Base-by-base conservation (phyloP, 2,888 invertebrate species). In the Polia nebulosa region DNA sequence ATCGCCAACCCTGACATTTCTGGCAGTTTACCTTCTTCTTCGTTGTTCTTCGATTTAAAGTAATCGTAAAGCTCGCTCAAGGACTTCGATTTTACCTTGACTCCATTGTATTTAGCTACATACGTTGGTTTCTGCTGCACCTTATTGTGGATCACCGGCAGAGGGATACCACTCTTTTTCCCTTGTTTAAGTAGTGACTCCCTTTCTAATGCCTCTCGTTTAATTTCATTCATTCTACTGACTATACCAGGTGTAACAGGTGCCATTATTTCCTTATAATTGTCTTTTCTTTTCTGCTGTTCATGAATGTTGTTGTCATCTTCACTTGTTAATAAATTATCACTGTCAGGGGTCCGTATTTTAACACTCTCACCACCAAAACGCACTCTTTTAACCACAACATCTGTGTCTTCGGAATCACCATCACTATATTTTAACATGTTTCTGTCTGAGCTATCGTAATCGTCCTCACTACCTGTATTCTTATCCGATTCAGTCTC, bases 291-390 rank as follows among this genome's bases (percentile, higher is more conserved):
- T 15, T 72, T 62, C 62, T 64, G 58, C 78, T 83, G 84, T 44
- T 85, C 90, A 27, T 89, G 85, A 65, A 88, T 88, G 53, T 83
- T 44, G 56, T 90, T 90, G 71, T 96, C 96, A 45, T 96, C 96
- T 86, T 96, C 96, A 83, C 96, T 96, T 15, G 96, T 95, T 56
- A 96, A 95, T 34, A 97, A 94, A 62, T 97, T 97, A 87, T 98
- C 98, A 89, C 98, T 98, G 81, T 98, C 98, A 0, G 98, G 98
- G 17, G 98, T 98, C 75, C 98, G 95, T 91, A 98, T 96, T 94
- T 98, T 98, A 5, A 98, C 97, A 76, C 98, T 96, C 92, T 98
- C 98, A n/a, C 98, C 98, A 6, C 98, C 98, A 82, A 98, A 98
- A 57, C 98, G 97, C 11, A 98, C 98, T 85, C 98, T 96, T 88